Percentiles rank a stretch among this genome's conserved stretches.
Evolutionary conservation across 2,888 invertebrate genomes (phyloP).

Genomic region (Leuctra nigra): DNA sequence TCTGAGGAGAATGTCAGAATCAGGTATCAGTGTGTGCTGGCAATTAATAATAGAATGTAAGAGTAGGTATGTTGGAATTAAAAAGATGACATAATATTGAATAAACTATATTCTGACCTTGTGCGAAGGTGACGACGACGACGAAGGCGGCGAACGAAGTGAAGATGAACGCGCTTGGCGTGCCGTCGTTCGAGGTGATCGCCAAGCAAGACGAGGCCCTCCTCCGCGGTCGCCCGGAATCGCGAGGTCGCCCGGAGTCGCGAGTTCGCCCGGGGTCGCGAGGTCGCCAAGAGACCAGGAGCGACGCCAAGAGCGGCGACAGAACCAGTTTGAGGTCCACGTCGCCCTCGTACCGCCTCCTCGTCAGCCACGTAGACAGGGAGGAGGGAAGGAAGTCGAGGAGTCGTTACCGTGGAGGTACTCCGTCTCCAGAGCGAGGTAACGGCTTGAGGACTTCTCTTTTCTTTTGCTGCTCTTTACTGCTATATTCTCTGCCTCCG

Average conservation of each 20-base stretch:
- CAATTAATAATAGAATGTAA: no score
- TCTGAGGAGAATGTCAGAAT: no score
- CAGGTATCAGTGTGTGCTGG: no score
- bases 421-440: constrained; percentile 30
- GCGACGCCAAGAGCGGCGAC: constrained; percentile 33
- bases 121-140: constrained; percentile 4
- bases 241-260: no score
- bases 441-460: no score
- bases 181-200: neutral
- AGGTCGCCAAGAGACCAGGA: neutral
- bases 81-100: no score
- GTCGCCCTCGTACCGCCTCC: constrained; percentile 40
- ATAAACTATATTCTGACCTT: constrained; percentile 11
- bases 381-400: constrained; percentile 27
- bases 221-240: no score
- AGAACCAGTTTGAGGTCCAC: constrained; percentile 39
- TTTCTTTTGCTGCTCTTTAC: no score
- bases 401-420: constrained; percentile 30
- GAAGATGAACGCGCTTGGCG: neutral
- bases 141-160: constrained; percentile 2
- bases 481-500: no score
- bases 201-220: neutral
- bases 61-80: no score
- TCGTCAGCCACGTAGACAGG: constrained; percentile 40
- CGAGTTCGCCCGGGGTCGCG: neutral